These are phyloP conservation scores for Scalopus aquaticus DNA, from an alignment of 2,113 vertebrate species.

Conservation along the genomic window DNA sequence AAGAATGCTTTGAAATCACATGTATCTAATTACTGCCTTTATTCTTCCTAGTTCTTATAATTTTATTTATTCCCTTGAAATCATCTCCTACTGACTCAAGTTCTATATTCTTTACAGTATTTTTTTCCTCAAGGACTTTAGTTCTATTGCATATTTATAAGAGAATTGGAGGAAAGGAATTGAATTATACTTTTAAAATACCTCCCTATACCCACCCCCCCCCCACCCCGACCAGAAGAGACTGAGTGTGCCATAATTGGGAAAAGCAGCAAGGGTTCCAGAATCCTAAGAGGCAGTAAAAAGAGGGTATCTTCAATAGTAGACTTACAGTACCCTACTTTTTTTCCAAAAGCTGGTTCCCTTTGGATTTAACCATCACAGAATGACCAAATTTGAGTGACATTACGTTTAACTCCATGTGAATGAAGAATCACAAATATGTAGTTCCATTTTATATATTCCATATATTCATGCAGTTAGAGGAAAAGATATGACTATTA, in stretches of 20 bases:
- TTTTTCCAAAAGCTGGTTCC: neutral
- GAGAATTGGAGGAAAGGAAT: slow-evolving; percentile 3
- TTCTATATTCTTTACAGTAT: neutral
- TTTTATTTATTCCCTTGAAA: slow-evolving; percentile 9
- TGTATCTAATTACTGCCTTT: neutral
- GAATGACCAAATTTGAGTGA: neutral
- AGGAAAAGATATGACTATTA: neutral
- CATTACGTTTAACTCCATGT: neutral
- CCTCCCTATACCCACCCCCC: accelerated
- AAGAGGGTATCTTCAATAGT: neutral
- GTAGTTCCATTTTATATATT: neutral
- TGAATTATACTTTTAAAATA: neutral
- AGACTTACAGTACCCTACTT: neutral
- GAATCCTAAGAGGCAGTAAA: neutral
- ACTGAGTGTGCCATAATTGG: neutral
- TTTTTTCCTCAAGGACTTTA: neutral
- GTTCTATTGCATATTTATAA: neutral
- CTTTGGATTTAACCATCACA: neutral
- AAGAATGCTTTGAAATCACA: slow-evolving; percentile 8
- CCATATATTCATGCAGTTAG: neutral
- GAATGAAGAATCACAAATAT: neutral
- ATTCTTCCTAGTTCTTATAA: neutral
- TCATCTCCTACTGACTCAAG: neutral
- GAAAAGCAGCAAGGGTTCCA: neutral
- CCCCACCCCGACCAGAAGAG: neutral